A percentile compares a stretch with the other conserved stretches of the same genome.
Conservation (phyloP, 2,113 vertebrate species). For the Peromyscus californicus region DNA sequence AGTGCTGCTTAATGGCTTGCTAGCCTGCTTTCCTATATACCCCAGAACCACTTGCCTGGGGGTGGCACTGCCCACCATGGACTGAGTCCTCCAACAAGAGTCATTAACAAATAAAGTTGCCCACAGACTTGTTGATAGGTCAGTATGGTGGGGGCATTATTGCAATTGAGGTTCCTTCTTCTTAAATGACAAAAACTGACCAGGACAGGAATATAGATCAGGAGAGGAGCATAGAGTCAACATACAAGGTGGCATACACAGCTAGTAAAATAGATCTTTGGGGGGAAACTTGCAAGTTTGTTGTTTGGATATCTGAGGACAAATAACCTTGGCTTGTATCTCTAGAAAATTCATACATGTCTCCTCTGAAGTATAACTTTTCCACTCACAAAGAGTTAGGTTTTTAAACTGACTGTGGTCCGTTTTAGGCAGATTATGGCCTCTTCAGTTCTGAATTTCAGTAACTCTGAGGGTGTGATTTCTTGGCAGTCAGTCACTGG, state of each 20-base stretch:
- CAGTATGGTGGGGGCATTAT: not conserved
- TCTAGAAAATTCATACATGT: not conserved
- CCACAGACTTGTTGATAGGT: not conserved
- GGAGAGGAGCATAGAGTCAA: not conserved
- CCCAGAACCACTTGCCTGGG: not conserved
- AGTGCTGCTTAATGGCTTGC: not conserved
- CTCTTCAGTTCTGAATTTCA: not conserved
- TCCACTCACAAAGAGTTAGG: not conserved
- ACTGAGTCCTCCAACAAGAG: not conserved
- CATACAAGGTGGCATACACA: accelerated
- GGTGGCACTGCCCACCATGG: not conserved
- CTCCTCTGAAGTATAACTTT: not conserved
- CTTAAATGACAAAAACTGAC: not conserved
- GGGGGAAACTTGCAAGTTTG: not conserved
- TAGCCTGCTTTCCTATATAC: not conserved
- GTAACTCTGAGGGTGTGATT: not conserved
- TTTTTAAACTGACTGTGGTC: not conserved
- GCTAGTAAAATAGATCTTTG: not conserved
- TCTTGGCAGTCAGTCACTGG: not conserved
- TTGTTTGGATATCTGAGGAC: not conserved
- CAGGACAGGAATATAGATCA: not conserved
- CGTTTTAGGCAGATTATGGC: not conserved
- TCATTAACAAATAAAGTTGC: not conserved
- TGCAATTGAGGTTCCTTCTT: not conserved
- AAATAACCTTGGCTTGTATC: not conserved